These are phyloP conservation scores for Temnothorax rugatulus DNA, from an alignment of 2,888 invertebrate genomes.

Conservation along the genomic window DNA sequence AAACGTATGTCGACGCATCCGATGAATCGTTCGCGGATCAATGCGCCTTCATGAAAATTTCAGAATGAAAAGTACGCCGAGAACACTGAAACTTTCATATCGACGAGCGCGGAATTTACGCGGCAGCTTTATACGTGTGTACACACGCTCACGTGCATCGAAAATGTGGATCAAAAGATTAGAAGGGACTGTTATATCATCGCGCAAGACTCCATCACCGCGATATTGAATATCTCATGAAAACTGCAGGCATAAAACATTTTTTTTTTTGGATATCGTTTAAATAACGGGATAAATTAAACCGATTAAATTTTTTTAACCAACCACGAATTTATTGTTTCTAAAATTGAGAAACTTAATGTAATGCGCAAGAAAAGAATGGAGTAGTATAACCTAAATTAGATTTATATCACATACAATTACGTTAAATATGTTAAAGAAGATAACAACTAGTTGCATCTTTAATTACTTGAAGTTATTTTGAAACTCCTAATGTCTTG, in stretches of 20 bases:
- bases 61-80: constrained; percentile 55
- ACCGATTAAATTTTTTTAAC: not conserved
- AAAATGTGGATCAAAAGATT: constrained; percentile 61
- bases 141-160: constrained; percentile 47
- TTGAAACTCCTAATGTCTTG: not conserved
- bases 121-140: constrained; percentile 17
- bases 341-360: not conserved
- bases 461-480: not conserved
- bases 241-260: constrained; percentile 35
- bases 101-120: constrained; percentile 62
- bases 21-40: constrained; percentile 60
- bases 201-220: constrained; percentile 38
- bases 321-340: not conserved
- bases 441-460: not conserved
- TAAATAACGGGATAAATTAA: not conserved
- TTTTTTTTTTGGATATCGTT: not conserved
- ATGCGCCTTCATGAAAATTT: constrained; percentile 68
- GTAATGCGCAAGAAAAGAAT: not conserved
- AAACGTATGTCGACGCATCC: constrained; percentile 53
- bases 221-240: constrained; percentile 3
- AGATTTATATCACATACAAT: not conserved
- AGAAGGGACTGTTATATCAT: constrained; percentile 66
- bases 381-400: not conserved
- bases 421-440: not conserved
- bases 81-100: constrained; percentile 57